Conservation (phyloP, 2,888 invertebrate species). For the Fragum whitleyi region DNA sequence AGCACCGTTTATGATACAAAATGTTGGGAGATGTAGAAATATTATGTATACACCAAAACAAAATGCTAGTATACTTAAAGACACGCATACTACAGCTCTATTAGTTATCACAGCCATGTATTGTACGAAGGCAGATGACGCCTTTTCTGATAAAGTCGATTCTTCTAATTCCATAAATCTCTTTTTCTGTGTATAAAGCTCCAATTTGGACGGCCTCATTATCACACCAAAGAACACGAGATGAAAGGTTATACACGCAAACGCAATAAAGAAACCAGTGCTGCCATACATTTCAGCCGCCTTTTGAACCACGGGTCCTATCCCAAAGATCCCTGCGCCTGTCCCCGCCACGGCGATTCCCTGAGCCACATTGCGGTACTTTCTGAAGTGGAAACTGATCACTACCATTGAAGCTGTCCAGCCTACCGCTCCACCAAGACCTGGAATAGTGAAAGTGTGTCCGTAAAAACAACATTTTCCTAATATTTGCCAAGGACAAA, state of each 20-base stretch:
- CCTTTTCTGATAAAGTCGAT: background rate
- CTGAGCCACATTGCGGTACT: slow-evolving; percentile 44
- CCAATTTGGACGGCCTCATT: slow-evolving; percentile 41
- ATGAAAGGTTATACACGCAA: slow-evolving; percentile 45
- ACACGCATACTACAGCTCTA: slow-evolving; percentile 28
- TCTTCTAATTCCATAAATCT: background rate
- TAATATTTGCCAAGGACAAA: too few species aligned
- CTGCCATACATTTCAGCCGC: slow-evolving; percentile 28
- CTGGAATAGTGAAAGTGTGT: slow-evolving; percentile 11
- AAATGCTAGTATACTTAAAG: slow-evolving; percentile 40
- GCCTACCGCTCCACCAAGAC: slow-evolving; percentile 48
- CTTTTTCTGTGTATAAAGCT: slow-evolving; percentile 27
- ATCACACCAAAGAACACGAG: slow-evolving; percentile 40
- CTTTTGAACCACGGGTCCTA: slow-evolving; percentile 35
- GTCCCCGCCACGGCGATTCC: slow-evolving; percentile 49
- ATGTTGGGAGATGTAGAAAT: slow-evolving; percentile 46
- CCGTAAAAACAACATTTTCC: too few species aligned
- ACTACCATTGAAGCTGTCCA: slow-evolving; percentile 57
- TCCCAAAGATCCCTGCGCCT: slow-evolving; percentile 45
- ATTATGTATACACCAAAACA: slow-evolving; percentile 48
- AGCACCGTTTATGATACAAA: slow-evolving; percentile 39
- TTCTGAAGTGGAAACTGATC: slow-evolving; percentile 43
- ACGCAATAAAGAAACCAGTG: slow-evolving; percentile 47
- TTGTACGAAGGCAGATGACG: background rate
- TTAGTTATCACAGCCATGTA: slow-evolving; percentile 40